phyloP scores from a whole-genome alignment of 2,797 vertebrate genomes.

The Trichosurus vulpecula region DNA sequence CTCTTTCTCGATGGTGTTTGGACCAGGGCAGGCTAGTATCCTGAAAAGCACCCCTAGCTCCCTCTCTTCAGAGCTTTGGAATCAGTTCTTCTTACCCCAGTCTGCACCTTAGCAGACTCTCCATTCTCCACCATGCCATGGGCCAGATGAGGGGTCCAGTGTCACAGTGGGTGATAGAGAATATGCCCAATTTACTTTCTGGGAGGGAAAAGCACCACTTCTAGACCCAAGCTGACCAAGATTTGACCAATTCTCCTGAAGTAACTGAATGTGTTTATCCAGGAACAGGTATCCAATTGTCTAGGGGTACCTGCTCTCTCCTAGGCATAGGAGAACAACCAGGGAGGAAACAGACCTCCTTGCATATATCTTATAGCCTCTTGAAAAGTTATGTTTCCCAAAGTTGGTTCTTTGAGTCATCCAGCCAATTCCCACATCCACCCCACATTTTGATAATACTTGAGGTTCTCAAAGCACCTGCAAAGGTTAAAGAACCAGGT shows the following conservation, averaged over 20 bases:
- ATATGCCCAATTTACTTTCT: neutral
- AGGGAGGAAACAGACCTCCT: neutral
- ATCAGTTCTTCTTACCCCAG: neutral
- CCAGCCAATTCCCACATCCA: neutral
- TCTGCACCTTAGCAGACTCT: neutral
- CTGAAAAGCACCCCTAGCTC: neutral
- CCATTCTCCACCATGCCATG: neutral
- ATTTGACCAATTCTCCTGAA: neutral
- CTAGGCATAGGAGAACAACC: neutral
- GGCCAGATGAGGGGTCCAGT: neutral
- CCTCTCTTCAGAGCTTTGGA: neutral
- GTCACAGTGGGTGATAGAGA: neutral
- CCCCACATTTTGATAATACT: neutral
- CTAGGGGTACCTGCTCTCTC: neutral
- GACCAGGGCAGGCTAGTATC: neutral
- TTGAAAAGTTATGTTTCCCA: neutral
- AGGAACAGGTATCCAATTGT: too few species aligned
- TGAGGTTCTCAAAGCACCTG: neutral
- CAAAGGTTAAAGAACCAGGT: neutral
- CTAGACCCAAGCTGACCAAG: neutral
- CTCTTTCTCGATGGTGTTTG: constrained; percentile 21
- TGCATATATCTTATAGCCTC: neutral
- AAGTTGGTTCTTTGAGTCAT: neutral
- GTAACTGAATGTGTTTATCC: neutral
- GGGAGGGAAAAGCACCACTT: neutral